Conservation (phyloP, 2,888 invertebrate genomes). For the Orgyia antiqua region DNA sequence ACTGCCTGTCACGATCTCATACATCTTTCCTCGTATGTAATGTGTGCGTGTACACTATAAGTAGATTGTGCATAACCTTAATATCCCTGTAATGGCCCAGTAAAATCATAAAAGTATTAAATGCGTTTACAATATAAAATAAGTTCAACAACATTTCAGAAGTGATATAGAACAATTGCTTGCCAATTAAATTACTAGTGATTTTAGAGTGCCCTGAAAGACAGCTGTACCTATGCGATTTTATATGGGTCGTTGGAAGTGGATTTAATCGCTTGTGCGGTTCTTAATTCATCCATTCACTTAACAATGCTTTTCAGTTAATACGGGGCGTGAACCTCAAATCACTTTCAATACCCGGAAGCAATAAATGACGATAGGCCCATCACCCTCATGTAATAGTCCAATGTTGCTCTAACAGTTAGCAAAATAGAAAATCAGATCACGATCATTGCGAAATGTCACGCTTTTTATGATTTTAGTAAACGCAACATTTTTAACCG, state of each 20-base stretch:
- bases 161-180: too few relatives aligned
- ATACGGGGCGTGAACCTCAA: slow-evolving; percentile 42
- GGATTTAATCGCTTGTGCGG: slow-evolving; percentile 20
- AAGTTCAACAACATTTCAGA: too few relatives aligned
- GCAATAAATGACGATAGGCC: slow-evolving; percentile 26
- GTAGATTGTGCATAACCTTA: too few relatives aligned
- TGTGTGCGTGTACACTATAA: neutral
- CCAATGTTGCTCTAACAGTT: slow-evolving; percentile 4
- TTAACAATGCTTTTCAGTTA: slow-evolving; percentile 9
- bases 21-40: slow-evolving; percentile 19
- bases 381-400: slow-evolving; percentile 9
- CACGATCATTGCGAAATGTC: slow-evolving; percentile 19
- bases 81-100: too few relatives aligned
- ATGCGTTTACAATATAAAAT: too few relatives aligned
- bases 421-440: slow-evolving; percentile 11
- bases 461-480: slow-evolving; percentile 16
- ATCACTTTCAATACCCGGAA: slow-evolving; percentile 40
- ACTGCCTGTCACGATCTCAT: slow-evolving; percentile 38
- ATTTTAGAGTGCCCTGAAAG: too few relatives aligned
- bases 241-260: slow-evolving; percentile 13
- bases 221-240: too few relatives aligned
- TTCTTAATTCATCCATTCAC: slow-evolving; percentile 17
- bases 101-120: too few relatives aligned
- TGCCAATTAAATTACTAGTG: too few relatives aligned
- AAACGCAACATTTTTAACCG: slow-evolving; percentile 14